Percentiles rank a stretch among this genome's conserved stretches.
Conservation (phyloP, 2,888 invertebrate species). For the Sarcophaga rosellei region DNA sequence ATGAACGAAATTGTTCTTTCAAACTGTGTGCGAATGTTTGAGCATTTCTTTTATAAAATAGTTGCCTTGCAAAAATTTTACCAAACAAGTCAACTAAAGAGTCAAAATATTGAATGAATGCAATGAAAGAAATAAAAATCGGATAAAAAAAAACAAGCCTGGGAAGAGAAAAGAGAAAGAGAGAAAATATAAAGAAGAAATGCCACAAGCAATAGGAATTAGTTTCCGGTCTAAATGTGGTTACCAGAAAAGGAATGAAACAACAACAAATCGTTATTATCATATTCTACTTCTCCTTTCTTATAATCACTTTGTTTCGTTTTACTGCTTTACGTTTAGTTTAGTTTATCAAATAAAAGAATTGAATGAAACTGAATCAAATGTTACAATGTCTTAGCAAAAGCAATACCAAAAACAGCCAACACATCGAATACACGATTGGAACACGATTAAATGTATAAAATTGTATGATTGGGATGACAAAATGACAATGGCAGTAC, state of each 20-base stretch:
- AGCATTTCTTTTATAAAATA: too few relatives aligned
- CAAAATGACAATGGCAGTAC: constrained; percentile 18
- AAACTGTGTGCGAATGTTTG: too few relatives aligned
- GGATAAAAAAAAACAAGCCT: background rate
- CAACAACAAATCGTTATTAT: constrained; percentile 17
- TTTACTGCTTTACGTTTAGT: constrained; percentile 11
- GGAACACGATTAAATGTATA: constrained; percentile 39
- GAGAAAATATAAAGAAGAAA: constrained; percentile 1
- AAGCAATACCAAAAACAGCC: constrained; percentile 7
- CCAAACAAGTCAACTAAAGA: constrained; percentile 24
- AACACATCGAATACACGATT: constrained; percentile 39
- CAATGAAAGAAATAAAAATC: constrained; percentile 19
- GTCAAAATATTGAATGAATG: background rate
- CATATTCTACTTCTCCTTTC: background rate
- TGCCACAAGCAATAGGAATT: constrained; percentile 62
- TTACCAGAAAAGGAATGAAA: constrained; percentile 36
- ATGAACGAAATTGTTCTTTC: too few relatives aligned
- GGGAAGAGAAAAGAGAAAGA: constrained; percentile 5
- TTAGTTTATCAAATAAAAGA: constrained; percentile 53
- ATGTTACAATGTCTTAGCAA: constrained; percentile 40
- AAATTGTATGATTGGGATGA: constrained; percentile 30
- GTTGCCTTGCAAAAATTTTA: background rate
- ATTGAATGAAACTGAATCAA: constrained; percentile 23
- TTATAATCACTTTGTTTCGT: background rate
- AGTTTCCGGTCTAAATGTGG: constrained; percentile 69